phyloP scores from a whole-genome alignment of 2,797 vertebrate species.

The Pterois miles region DNA sequence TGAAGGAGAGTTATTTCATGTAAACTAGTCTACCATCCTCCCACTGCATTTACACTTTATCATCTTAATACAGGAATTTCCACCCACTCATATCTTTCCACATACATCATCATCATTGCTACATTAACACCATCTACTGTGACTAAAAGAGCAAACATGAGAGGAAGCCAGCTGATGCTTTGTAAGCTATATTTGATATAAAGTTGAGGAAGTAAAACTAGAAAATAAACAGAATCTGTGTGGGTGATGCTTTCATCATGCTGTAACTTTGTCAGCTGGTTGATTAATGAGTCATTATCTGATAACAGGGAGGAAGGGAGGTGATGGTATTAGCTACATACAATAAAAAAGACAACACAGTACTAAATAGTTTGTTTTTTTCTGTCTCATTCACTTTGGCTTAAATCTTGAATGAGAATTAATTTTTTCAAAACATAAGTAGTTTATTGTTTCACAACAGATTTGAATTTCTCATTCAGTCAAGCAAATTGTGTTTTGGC shows the following conservation, averaged over 20 bases:
- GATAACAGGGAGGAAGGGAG: neutral
- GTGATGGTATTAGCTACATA: too few relatives aligned
- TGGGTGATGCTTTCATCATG: neutral
- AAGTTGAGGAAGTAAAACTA: constrained; percentile 54
- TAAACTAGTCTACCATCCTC: neutral
- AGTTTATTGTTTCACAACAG: too few relatives aligned
- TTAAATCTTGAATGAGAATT: too few relatives aligned
- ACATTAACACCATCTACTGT: constrained; percentile 20
- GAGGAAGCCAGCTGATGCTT: neutral
- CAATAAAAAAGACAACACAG: neutral
- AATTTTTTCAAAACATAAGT: too few relatives aligned
- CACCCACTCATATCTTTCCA: constrained; percentile 11
- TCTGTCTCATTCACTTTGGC: neutral
- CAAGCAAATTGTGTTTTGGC: too few relatives aligned
- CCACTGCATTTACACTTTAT: neutral
- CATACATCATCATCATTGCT: constrained; percentile 36
- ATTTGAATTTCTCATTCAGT: too few relatives aligned
- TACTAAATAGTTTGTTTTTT: neutral
- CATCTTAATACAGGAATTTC: neutral
- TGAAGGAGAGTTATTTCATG: neutral
- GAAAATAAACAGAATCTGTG: neutral
- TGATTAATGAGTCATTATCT: neutral
- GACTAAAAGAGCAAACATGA: constrained; percentile 28
- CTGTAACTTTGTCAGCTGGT: neutral
- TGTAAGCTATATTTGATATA: neutral